phyloP scores from a whole-genome alignment of 1,140 invertebrate species.

The Chlorops oryzae region DNA sequence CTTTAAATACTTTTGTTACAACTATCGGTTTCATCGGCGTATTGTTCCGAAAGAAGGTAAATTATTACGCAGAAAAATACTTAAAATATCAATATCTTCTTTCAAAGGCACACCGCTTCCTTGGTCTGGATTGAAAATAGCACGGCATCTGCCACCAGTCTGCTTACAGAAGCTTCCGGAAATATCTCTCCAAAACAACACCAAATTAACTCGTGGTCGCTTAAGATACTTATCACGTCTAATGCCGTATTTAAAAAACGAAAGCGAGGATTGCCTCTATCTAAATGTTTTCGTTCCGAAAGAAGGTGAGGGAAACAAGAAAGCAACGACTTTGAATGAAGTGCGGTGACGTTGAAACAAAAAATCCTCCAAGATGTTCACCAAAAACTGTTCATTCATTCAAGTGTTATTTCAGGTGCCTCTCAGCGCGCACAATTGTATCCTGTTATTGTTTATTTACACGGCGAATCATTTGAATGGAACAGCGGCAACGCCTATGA shows the following conservation, averaged over 20 bases:
- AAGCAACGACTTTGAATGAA: no score
- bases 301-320: slow-evolving; percentile 51
- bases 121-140: slow-evolving; percentile 65
- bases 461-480: slow-evolving; percentile 89
- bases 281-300: slow-evolving; percentile 89
- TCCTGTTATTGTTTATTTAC: slow-evolving; percentile 84
- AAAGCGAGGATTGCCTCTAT: slow-evolving; percentile 89
- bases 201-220: slow-evolving; percentile 53
- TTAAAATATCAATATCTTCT: no score
- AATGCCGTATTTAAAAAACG: slow-evolving; percentile 66
- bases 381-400: no score
- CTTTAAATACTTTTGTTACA: no score
- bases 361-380: no score
- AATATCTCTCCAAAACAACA: slow-evolving; percentile 35
- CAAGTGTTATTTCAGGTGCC: no score
- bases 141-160: slow-evolving; percentile 70
- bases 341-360: no score
- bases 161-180: slow-evolving; percentile 74
- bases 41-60: no score
- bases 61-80: no score
- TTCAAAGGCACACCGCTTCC: slow-evolving; percentile 61
- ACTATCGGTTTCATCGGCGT: no score
- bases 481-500: slow-evolving; percentile 90
- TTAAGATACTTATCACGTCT: slow-evolving; percentile 63
- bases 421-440: slow-evolving; percentile 6